Evolutionary conservation across 2,888 invertebrate genomes (phyloP), one percentile per base, ranked within the genome.

Genomic region (Cabera pusaria): DNA sequence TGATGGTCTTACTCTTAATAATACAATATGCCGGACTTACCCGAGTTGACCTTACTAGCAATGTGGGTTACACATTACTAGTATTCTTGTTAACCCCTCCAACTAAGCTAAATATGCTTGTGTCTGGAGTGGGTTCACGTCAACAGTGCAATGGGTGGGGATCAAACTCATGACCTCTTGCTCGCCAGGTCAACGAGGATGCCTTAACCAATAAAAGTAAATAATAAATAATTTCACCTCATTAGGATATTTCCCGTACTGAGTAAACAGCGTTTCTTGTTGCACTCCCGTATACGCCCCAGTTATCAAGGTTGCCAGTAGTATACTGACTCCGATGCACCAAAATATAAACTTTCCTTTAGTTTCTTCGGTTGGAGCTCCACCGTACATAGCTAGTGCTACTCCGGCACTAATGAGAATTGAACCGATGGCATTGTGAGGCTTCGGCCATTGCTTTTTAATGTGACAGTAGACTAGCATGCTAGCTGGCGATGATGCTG

Each of bases 231-330:
- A n/a, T n/a, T n/a, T n/a, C n/a, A 82, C 88, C 81, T 88, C 88
- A 57, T 83, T 68, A 1, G 87, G 78, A 52, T 86, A 76, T 52
- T 85, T 87, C n/a, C 87, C 88, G 66, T 83, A 83, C 44, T 75
- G 76, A 0, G 66, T 56, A 66, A 74, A 88, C 41, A 88, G 41
- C n/a, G 65, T 61, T 49, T 88, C 87, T 44, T 88, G 88, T 39
- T 86, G 86, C 1, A 87, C 45, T 0, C 88, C 88, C 16, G 86
- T 85, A 10, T 80, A 74, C 0, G 87, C 87, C 5, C 88, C 88
- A 10, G 79, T 73, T 11, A 88, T 55, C 6, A 87, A 46, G 2
- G 84, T 83, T 0, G 59, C 49, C 8, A 87, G 27, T 6, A 88
- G 45, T 44, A 87, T 79, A 1, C 60, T 44, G 0, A 88, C 85